Percentiles rank a stretch among this genome's conserved stretches.
These are phyloP conservation scores for Meghimatium bilineatum DNA, from an alignment of 2,888 invertebrate genomes.

Conservation along the genomic window DNA sequence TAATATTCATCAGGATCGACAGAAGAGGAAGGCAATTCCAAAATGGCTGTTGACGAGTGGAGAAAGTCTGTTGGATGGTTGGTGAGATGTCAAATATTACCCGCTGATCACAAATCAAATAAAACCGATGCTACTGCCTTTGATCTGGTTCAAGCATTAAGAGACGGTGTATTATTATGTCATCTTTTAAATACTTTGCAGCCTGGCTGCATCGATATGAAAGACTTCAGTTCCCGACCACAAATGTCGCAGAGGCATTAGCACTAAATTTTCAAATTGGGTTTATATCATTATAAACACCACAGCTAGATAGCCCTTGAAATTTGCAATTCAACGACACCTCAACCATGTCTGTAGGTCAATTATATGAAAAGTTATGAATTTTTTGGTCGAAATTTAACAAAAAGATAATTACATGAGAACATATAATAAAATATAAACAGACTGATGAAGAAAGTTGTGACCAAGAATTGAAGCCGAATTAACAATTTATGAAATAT, in stretches of 20 bases:
- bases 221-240: slow-evolving; percentile 94
- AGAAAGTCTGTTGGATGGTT: slow-evolving; percentile 94
- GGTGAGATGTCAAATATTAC: slow-evolving; percentile 90
- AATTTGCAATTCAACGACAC: too few relatives aligned
- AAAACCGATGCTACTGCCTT: slow-evolving; percentile 86
- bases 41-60: slow-evolving; percentile 81
- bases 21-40: slow-evolving; percentile 55
- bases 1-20: slow-evolving; percentile 10
- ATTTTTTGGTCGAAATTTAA: too few relatives aligned
- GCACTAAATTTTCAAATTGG: too few relatives aligned
- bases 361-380: too few relatives aligned
- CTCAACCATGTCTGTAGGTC: too few relatives aligned
- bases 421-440: too few relatives aligned
- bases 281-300: too few relatives aligned
- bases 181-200: slow-evolving; percentile 91
- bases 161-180: slow-evolving; percentile 95
- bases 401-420: too few relatives aligned
- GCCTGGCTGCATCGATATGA: slow-evolving; percentile 91
- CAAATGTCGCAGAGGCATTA: slow-evolving; percentile 98
- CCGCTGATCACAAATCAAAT: slow-evolving; percentile 92
- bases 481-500: too few relatives aligned
- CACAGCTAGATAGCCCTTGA: too few relatives aligned
- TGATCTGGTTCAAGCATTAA: slow-evolving; percentile 90
- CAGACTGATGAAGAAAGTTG: too few relatives aligned
- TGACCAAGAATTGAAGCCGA: too few relatives aligned